Base-by-base conservation (phyloP, 2,797 vertebrate genomes). In the Pagetopsis macropterus region DNA sequence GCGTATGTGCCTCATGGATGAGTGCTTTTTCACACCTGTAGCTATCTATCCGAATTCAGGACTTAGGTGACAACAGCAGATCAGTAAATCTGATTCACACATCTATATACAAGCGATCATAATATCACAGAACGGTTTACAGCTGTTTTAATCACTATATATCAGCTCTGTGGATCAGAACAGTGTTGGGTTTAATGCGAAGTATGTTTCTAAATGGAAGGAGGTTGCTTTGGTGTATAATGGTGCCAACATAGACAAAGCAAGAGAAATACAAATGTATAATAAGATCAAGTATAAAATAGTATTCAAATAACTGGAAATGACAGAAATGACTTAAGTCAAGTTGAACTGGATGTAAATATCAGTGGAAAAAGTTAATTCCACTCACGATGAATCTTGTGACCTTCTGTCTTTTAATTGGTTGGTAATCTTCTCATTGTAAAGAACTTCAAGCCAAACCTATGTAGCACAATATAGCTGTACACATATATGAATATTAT, bases 21-120 rank as follows among this genome's bases (percentile, higher is more conserved):
- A 81, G 46, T 37, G 45, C 23, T 49, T 69, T 23, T 71, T 49
- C 14, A 65, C 44, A 54, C 19, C 17, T 49, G 3, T 2, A 40
- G 56, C 12, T 19, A 62, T 71, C 62, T 59, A 81, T 77, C 64
- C 37, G 77, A 49, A 77, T 19, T 70, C 23, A 57, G 43, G 54
- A 44, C 63, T 2, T 23, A 44, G 19, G 37, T 43, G 56, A 72
- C 52, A 61, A 56, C 27, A 61, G 37, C 54, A 40, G 33, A 41
- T 62, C 44, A 48, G 3, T 2, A 31, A 33, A 65, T 62, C 13
- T 65, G 55, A 79, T 79, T 81, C 63, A 75, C 40, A 76, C 57
- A 65, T 56, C 15, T 50, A 63, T 16, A 52, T 61, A 44, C 68
- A 73, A 48, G 54, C 66, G 83, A 46, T 66, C 48, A 41, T 31